A percentile compares a stretch with the other conserved stretches of the same genome.
phyloP scores from a whole-genome alignment of 2,888 invertebrate genomes.

The Scaptomyza flava region DNA sequence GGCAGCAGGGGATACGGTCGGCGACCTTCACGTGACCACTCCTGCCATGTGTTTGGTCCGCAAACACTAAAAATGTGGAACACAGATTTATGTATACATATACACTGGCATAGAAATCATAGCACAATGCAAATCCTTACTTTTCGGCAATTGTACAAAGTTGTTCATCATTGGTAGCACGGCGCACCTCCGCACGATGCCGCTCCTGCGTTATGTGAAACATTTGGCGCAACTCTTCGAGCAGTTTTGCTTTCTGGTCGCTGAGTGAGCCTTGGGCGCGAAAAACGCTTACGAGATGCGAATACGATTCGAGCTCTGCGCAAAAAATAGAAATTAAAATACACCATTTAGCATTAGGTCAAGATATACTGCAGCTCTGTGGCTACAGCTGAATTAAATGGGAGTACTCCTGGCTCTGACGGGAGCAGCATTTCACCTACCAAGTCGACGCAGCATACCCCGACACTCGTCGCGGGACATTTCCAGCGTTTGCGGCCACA shows the following conservation, averaged over 20 bases:
- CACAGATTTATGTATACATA: slow-evolving; percentile 21
- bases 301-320: slow-evolving; percentile 95
- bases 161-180: slow-evolving; percentile 96
- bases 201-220: slow-evolving; percentile 95
- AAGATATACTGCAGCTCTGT: neutral
- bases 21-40: slow-evolving; percentile 95
- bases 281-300: slow-evolving; percentile 94
- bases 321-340: slow-evolving; percentile 34
- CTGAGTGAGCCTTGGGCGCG: slow-evolving; percentile 96
- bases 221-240: slow-evolving; percentile 92
- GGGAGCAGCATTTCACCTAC: slow-evolving; percentile 85
- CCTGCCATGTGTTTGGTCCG: slow-evolving; percentile 88
- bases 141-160: slow-evolving; percentile 94
- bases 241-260: slow-evolving; percentile 92
- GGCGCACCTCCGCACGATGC: slow-evolving; percentile 95
- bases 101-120: slow-evolving; percentile 18
- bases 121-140: slow-evolving; percentile 86
- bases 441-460: slow-evolving; percentile 93
- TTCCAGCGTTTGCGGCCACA: slow-evolving; percentile 85
- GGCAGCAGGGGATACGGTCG: slow-evolving; percentile 93
- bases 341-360: slow-evolving; percentile 15
- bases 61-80: slow-evolving; percentile 85
- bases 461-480: slow-evolving; percentile 95
- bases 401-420: slow-evolving; percentile 27
- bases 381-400: slow-evolving; percentile 9